These are phyloP conservation scores for Propithecus coquereli DNA, from an alignment of 2,113 vertebrate genomes.

Conservation along the genomic window DNA sequence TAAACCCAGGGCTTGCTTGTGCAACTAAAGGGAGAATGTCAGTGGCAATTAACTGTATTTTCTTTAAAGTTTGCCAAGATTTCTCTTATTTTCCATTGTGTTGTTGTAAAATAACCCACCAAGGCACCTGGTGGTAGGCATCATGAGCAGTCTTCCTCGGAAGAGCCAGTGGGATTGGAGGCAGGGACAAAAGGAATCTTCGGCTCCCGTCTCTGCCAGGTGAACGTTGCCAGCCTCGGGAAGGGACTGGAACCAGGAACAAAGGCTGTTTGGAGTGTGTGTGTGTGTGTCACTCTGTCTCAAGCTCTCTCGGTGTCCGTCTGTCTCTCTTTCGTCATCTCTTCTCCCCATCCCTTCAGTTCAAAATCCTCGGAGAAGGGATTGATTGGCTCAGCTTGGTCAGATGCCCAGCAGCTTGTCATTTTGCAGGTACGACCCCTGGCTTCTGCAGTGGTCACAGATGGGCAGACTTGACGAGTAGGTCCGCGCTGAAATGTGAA, in stretches of 20 bases:
- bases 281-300: not conserved
- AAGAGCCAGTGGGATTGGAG: not conserved
- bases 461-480: not conserved
- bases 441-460: not conserved
- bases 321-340: not conserved
- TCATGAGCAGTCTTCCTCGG: not conserved
- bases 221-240: not conserved
- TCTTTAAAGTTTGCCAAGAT: constrained; percentile 77
- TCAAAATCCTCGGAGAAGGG: not conserved
- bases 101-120: not conserved
- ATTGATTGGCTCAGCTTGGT: not conserved
- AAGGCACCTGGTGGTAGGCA: constrained; percentile 32
- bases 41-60: constrained; percentile 81
- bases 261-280: not conserved
- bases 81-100: constrained; percentile 56
- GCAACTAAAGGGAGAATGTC: constrained; percentile 72
- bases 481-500: not conserved
- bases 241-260: not conserved
- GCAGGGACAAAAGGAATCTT: not conserved
- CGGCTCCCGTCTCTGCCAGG: not conserved
- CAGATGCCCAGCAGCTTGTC: fast-evolving
- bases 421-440: too few relatives aligned
- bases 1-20: constrained; percentile 79
- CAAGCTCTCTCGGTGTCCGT: not conserved
- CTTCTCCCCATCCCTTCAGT: not conserved